phyloP scores from a whole-genome alignment of 2,888 invertebrate genomes.

The Eurytoma californica region DNA sequence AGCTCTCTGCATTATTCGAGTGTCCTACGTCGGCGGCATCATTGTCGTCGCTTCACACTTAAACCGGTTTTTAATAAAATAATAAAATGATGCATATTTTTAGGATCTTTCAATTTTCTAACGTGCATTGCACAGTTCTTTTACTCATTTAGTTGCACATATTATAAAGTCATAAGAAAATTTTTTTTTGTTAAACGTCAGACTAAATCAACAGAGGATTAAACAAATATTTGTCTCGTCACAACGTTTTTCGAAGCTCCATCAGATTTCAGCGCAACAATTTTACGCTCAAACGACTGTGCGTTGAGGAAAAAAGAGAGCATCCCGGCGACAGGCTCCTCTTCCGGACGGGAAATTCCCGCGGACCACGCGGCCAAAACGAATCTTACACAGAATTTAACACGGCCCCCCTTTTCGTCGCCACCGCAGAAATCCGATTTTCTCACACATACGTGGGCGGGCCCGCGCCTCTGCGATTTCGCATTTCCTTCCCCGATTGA shows the following conservation, averaged over 20 bases:
- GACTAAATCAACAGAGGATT: too few relatives aligned
- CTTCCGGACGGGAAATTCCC: constrained; percentile 71
- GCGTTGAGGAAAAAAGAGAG: constrained; percentile 32
- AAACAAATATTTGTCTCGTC: neutral
- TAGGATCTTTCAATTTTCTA: too few relatives aligned
- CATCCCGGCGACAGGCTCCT: constrained; percentile 53
- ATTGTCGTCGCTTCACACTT: neutral
- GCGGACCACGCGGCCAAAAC: constrained; percentile 66
- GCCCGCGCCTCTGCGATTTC: neutral
- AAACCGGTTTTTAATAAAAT: too few relatives aligned
- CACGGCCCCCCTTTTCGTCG: constrained; percentile 63
- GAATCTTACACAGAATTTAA: constrained; percentile 75
- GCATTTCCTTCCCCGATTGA: constrained; percentile 31
- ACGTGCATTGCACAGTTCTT: too few relatives aligned
- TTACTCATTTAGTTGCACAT: too few relatives aligned
- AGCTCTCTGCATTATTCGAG: neutral
- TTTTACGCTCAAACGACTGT: constrained; percentile 50
- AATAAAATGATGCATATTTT: too few relatives aligned
- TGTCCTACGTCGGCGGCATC: neutral
- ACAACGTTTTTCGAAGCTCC: constrained; percentile 33
- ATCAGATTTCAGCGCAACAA: constrained; percentile 41
- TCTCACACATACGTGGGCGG: constrained; percentile 18
- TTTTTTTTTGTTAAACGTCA: neutral
- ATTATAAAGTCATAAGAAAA: neutral
- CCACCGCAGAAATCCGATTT: constrained; percentile 49